Evolutionary conservation across 2,888 invertebrate genomes (phyloP), one percentile per base, ranked within the genome.

Genomic region (Drosophila eohydei): DNA sequence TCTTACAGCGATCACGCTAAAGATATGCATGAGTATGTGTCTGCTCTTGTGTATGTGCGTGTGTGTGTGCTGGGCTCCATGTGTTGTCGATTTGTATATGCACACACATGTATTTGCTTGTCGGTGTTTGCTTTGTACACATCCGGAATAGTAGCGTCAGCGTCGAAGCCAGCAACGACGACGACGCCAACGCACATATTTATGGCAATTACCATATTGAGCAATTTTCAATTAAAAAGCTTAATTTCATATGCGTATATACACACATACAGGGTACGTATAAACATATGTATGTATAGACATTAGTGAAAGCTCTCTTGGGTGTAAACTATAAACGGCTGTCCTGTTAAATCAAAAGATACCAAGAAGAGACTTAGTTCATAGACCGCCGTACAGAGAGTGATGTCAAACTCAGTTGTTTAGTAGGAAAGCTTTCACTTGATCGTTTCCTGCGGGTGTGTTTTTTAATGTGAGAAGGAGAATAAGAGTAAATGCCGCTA

Each of bases 171-270:
- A 57, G 12, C 16, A 26, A n/a, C 51, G 58, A n/a, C n/a, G 41
- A 16, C 51, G 67, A 64, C 87, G 79, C 85, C 81, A 68, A 81
- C 82, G 82, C 88, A 67, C 52, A 71, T 78, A 79, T 81, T 87
- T 77, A 77, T 80, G 82, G 80, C 81, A 85, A 90, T 90, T 90
- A 89, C 85, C 90, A 89, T 90, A 90, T 88, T 86, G 81, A 88
- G 88, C 79, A 88, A 89, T 89, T 79, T 88, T 78, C 86, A 89
- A 88, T 87, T 89, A 74, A 84, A 86, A 67, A 66, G 67, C 66
- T 66, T 40, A 36, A 58, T 48, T 58, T 58, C 16, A 36, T 28
- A 38, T 48, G 9, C 36, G 58, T 30, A 38, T 43, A 32, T 21
- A 41, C n/a, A 32, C 32, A 55, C 6, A 21, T 38, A 21, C n/a